Evolutionary conservation across 1,140 invertebrate species (phyloP).

Genomic region (Sitophilus oryzae): DNA sequence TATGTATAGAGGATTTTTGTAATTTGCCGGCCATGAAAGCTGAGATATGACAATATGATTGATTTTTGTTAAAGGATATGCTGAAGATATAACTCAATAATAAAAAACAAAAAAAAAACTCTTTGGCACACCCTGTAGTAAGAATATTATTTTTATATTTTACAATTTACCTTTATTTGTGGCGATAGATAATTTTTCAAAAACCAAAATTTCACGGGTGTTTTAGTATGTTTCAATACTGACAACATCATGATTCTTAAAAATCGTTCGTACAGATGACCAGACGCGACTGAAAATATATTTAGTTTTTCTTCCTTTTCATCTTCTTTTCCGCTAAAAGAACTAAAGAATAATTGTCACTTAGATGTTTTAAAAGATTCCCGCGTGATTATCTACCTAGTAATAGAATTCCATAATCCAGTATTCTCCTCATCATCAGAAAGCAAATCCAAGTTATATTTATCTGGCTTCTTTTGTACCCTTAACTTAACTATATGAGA

Average conservation of each 20-base stretch:
- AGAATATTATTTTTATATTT: no score
- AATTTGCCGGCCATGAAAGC: no score
- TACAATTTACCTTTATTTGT: constrained; percentile 71
- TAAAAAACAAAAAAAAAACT: neutral
- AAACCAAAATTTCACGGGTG: constrained; percentile 99
- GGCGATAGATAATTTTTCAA: constrained; percentile 98
- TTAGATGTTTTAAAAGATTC: no score
- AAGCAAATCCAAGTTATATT: constrained; percentile 76
- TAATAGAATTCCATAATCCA: constrained; percentile 91
- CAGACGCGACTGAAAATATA: constrained; percentile 98
- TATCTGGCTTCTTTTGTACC: constrained; percentile 86
- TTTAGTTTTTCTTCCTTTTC: constrained; percentile 84
- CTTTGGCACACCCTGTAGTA: no score
- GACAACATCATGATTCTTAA: constrained; percentile 98
- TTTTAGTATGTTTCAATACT: constrained; percentile 92
- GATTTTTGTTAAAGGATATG: no score
- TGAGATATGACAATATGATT: no score
- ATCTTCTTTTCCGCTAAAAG: constrained; percentile 65
- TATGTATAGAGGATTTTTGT: no score
- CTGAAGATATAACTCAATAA: no score
- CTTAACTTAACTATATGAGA: constrained; percentile 87
- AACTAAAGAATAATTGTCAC: constrained; percentile 47
- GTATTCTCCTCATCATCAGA: constrained; percentile 63
- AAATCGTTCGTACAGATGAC: constrained; percentile 97
- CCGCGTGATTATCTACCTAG: constrained; percentile 57